Evolutionary conservation across 2,797 vertebrate species (phyloP).

Genomic region (Gambelia wislizenii): DNA sequence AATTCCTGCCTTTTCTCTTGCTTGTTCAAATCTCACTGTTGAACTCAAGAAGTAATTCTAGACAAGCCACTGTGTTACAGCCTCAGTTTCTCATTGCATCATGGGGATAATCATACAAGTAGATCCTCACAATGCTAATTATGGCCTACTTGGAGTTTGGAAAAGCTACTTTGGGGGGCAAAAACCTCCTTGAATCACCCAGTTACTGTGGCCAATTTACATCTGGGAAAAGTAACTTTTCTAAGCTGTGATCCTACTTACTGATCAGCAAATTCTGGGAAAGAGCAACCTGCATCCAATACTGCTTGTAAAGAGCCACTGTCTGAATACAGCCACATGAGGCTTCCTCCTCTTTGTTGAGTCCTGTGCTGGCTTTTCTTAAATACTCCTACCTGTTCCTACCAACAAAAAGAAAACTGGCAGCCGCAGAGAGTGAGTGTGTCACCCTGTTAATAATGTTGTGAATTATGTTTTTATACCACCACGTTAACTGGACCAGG

Average conservation of each 20-base stretch:
- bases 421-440: neutral
- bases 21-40: neutral
- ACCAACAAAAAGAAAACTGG: neutral
- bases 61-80: neutral
- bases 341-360: conserved; percentile 27
- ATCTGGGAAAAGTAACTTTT: no score
- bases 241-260: neutral
- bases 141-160: no score
- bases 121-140: neutral
- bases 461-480: conserved; percentile 16
- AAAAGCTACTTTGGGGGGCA: no score
- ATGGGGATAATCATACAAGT: neutral
- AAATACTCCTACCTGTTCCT: neutral
- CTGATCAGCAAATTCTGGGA: conserved; percentile 1
- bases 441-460: neutral
- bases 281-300: neutral
- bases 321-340: conserved; percentile 4
- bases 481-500: neutral
- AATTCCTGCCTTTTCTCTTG: neutral
- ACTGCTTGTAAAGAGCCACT: neutral
- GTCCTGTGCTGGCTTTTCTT: neutral
- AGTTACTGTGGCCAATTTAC: no score
- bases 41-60: neutral
- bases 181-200: no score
- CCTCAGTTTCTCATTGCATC: neutral